Evolutionary conservation across 2,888 invertebrate species (phyloP).

Genomic region (Timema cristinae): DNA sequence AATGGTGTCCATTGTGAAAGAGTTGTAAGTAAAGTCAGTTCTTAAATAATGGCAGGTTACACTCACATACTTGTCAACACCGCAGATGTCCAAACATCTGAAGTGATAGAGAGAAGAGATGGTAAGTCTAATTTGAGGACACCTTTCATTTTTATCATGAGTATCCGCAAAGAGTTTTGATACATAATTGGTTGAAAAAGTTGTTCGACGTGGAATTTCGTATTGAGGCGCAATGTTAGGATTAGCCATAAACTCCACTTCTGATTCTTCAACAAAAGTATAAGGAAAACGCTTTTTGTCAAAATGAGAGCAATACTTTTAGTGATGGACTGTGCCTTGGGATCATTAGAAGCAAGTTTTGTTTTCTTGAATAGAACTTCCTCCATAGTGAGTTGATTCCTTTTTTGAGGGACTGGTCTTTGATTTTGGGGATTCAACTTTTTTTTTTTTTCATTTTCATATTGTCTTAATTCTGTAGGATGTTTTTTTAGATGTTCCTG

Average conservation of each 20-base stretch:
- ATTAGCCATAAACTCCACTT: conserved; percentile 3
- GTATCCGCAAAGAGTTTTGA: not conserved
- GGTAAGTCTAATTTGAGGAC: conserved; percentile 3
- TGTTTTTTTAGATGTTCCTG: not conserved
- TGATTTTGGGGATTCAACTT: not conserved
- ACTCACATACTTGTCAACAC: conserved; percentile 13
- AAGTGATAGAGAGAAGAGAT: conserved; percentile 6
- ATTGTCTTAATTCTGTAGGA: not conserved
- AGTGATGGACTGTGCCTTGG: conserved; percentile 1
- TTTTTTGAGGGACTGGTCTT: not conserved
- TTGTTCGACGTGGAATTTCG: conserved; percentile 1
- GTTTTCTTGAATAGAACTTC: not conserved
- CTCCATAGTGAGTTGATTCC: conserved; percentile 1
- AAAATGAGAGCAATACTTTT: not conserved
- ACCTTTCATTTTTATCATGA: not conserved
- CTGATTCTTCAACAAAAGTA: conserved; percentile 2
- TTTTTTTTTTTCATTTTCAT: not conserved
- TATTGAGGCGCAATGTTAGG: conserved; percentile 1
- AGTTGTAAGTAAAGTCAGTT: not conserved
- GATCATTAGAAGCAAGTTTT: conserved; percentile 1
- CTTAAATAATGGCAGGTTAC: not conserved
- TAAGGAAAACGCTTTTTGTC: conserved; percentile 4
- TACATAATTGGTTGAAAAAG: conserved; percentile 7
- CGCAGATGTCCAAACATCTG: conserved; percentile 8
- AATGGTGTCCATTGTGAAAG: not conserved